Percentiles rank a stretch among this genome's conserved stretches.
Conservation (phyloP, 2,797 vertebrate genomes). For the Spizella passerina region DNA sequence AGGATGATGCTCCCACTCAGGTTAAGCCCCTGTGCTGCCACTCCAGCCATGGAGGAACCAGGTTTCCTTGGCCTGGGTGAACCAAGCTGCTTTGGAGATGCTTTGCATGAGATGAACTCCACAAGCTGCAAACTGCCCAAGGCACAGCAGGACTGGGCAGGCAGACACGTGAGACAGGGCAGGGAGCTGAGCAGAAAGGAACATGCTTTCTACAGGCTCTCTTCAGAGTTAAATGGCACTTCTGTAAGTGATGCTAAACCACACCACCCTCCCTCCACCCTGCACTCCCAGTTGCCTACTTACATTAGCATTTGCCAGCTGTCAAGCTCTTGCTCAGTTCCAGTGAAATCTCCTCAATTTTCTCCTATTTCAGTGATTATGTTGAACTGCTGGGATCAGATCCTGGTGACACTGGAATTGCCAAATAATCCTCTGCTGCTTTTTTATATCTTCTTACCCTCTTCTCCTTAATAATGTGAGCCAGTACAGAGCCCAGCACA, state of each 20-base stretch:
- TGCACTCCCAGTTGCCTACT: background rate
- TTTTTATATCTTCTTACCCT: background rate
- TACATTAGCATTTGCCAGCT: slow-evolving; percentile 35
- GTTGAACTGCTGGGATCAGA: background rate
- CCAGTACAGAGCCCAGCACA: background rate
- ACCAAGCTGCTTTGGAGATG: background rate
- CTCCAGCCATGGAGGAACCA: background rate
- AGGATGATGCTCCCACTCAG: background rate
- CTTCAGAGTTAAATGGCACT: background rate
- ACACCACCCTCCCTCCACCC: background rate
- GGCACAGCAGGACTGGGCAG: background rate
- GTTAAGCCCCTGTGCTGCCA: background rate
- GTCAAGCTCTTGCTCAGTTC: slow-evolving; percentile 6
- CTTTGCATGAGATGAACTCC: background rate
- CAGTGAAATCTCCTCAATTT: slow-evolving; percentile 25
- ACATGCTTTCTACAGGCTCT: background rate
- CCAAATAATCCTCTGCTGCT: background rate
- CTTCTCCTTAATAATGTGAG: background rate
- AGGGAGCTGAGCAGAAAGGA: background rate
- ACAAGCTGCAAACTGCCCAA: fast-evolving
- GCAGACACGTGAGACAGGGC: background rate
- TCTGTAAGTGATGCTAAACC: background rate
- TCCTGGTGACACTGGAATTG: background rate
- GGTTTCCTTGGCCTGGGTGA: background rate
- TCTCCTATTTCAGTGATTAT: background rate